Conservation (phyloP, 2,113 vertebrate species). For the Muntiacus muntjak region DNA sequence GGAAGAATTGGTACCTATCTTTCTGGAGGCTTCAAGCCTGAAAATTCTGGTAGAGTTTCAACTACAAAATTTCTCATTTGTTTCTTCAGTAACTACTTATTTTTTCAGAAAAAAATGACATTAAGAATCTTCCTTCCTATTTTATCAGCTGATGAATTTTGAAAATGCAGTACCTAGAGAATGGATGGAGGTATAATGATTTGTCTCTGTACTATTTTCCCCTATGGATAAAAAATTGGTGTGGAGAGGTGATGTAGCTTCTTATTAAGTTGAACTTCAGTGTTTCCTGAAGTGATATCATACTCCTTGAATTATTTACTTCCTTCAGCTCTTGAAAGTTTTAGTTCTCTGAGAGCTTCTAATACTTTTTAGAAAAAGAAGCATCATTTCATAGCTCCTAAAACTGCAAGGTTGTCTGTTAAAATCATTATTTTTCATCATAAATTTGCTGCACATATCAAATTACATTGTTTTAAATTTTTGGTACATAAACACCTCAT, state of each 20-base stretch:
- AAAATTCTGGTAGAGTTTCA: not conserved
- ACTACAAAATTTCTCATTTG: not conserved
- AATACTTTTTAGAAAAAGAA: not conserved
- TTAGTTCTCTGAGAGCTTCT: not conserved
- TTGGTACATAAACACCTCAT: not conserved
- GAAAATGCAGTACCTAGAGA: not conserved
- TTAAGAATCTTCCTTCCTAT: not conserved
- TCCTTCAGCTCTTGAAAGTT: slow-evolving; percentile 24
- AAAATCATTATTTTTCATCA: not conserved
- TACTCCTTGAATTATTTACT: slow-evolving; percentile 38
- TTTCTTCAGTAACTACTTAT: not conserved
- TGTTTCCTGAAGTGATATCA: not conserved
- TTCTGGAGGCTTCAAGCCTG: not conserved
- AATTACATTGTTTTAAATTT: not conserved
- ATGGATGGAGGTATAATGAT: not conserved
- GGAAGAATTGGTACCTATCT: not conserved
- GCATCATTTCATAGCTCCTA: not conserved
- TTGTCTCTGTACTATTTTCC: not conserved
- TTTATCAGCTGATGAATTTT: not conserved
- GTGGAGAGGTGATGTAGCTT: not conserved
- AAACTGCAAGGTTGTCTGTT: not conserved
- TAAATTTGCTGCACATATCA: not conserved
- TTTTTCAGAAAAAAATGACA: not conserved
- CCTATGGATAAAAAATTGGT: not conserved
- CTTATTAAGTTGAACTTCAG: slow-evolving; percentile 30